Evolutionary conservation across 2,113 vertebrate species (phyloP).

Genomic region (Oreochromis aureus): DNA sequence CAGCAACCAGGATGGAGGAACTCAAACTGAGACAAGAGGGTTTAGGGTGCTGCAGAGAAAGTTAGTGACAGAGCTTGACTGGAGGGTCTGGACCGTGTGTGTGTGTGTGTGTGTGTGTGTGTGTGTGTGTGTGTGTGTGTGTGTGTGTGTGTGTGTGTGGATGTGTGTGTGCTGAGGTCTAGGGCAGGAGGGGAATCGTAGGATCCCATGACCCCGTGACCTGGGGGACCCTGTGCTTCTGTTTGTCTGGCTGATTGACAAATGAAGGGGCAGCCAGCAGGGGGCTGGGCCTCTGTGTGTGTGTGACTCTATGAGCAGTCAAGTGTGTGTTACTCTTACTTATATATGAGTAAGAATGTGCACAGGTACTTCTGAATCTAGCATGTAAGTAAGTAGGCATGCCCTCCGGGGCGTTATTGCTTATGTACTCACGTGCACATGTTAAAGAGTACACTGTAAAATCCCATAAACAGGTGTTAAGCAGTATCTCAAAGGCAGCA

Average conservation of each 20-base stretch:
- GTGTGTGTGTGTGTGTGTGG: background rate
- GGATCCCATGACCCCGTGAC: slow-evolving; percentile 66
- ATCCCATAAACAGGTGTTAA: slow-evolving; percentile 25
- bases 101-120: background rate
- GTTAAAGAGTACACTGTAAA: background rate
- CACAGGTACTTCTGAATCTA: background rate
- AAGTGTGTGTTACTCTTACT: background rate
- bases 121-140: background rate
- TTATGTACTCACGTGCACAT: background rate
- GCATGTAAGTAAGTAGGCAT: background rate
- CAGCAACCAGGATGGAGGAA: background rate
- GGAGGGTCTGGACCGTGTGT: background rate
- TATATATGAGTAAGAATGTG: background rate
- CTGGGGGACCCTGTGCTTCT: slow-evolving; percentile 64
- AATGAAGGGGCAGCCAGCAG: slow-evolving; percentile 58
- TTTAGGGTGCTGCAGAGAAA: background rate
- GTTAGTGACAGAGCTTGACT: background rate
- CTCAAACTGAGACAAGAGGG: slow-evolving; percentile 18
- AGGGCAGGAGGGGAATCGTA: background rate
- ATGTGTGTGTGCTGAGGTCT: background rate
- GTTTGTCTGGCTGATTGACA: slow-evolving; percentile 74
- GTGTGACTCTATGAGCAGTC: slow-evolving; percentile 13
- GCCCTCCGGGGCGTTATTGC: background rate
- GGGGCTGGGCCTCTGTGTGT: slow-evolving; percentile 16
- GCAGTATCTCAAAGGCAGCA: background rate